Evolutionary conservation across 1,140 invertebrate genomes (phyloP), one percentile per base, ranked within the genome.

Genomic region (Cydia amplana): DNA sequence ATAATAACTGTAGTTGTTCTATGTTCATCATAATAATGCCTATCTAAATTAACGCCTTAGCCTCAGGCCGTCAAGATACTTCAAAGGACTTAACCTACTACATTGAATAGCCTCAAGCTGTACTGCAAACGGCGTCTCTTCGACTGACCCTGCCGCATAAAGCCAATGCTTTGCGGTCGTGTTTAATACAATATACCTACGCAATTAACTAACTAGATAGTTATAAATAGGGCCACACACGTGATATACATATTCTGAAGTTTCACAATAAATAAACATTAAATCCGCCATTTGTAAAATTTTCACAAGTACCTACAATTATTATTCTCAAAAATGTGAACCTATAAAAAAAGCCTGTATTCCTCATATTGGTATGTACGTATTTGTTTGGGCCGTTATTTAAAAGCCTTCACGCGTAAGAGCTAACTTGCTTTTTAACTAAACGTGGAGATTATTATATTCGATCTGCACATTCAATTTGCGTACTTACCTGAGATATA

Each of bases 11-110:
- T 14, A 14, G 40, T 43, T 18, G 10, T 18, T 51, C 16, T 51
- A 51, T 6, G 2, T 36, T 36, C 0, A 36, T 36, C 1, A 43
- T 43, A 28, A 28, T 28, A 4, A 43, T 43, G 2, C 40, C 40
- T 43, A 2, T 14, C 46, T 60, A 20, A 20, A 1, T 60, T 60
- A 9, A 5, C n/a, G 16, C 49, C 16, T 18, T 60, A 23, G 18
- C 55, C 6, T 20, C 9, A 60, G 55, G 55, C 12, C 18, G n/a
- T 60, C 7, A 9, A 10, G 55, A 18, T 4, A 40, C 65, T 70
- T 70, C 65, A 70, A 70, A 70, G 65, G 65, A 18, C 18, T n/a
- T 60, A 5, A 65, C 32, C 65, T 36, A 67, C 36, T n/a, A 43
- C 28, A 70, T 7, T 36, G 64, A 55, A 55, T 9, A 4, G 55